Conservation (phyloP, 1,140 invertebrate species). For the Eueides isabella region DNA sequence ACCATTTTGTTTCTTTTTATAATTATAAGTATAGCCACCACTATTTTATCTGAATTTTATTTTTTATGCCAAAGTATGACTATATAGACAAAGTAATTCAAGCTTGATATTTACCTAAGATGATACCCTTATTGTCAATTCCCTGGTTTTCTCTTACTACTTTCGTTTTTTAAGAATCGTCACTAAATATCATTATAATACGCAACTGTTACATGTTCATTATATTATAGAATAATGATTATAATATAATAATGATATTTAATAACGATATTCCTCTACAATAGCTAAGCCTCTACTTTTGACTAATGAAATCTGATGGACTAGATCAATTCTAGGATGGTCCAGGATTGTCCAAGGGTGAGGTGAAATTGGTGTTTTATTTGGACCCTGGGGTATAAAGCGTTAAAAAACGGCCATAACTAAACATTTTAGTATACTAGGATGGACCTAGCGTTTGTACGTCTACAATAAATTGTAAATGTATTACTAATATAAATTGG, state of each 20-base stretch:
- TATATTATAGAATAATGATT: slow-evolving; percentile 17
- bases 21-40: background rate
- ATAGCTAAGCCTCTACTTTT: slow-evolving; percentile 40
- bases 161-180: slow-evolving; percentile 11
- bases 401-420: slow-evolving; percentile 32
- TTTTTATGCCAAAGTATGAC: background rate
- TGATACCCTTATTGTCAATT: slow-evolving; percentile 62
- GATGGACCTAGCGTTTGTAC: slow-evolving; percentile 31
- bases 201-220: background rate
- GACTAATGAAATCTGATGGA: slow-evolving; percentile 48
- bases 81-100: slow-evolving; percentile 19
- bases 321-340: slow-evolving; percentile 55
- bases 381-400: slow-evolving; percentile 75
- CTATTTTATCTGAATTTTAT: background rate
- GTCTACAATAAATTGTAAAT: slow-evolving; percentile 29
- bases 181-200: slow-evolving; percentile 25
- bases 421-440: slow-evolving; percentile 25
- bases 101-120: slow-evolving; percentile 22
- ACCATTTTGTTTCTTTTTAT: background rate
- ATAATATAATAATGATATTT: slow-evolving; percentile 35
- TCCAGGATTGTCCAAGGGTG: slow-evolving; percentile 75
- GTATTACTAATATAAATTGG: slow-evolving; percentile 13
- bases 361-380: slow-evolving; percentile 73
- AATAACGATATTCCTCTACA: slow-evolving; percentile 27
- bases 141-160: slow-evolving; percentile 48